Base-by-base conservation (phyloP, 2,797 vertebrate genomes). In the Poeciliopsis presidionis region DNA sequence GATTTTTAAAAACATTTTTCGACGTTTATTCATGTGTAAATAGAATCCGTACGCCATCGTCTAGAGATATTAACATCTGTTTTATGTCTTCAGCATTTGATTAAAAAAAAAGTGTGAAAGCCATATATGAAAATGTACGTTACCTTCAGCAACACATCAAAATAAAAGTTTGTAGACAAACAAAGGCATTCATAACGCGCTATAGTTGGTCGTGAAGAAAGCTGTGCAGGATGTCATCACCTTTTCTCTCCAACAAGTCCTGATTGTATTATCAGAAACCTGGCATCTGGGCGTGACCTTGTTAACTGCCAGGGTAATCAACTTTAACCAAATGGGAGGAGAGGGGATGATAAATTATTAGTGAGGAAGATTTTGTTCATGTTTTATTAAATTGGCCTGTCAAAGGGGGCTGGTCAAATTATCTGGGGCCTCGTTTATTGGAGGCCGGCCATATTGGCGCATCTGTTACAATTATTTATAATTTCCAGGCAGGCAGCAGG, bases 381-480 rank as follows among this genome's bases (percentile, higher is more conserved):
- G 97, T 99, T 99, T 99, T 99, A 99, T 99, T 99, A 99, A 99
- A 99, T 99, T 99, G 98, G 97, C 97, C 98, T 98, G 98, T 99
- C 98, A 99, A 98, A 98, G 97, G 92, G 91, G 97, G 97, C 98
- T 96, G 97, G 97, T 96, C 97, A 98, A 98, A 99, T 99, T 98
- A 98, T 98, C 98, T 97, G 96, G 98, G 98, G 98, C 96, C 98
- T 99, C 97, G 96, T 99, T 98, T 98, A 97, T 97, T 99, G 98
- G 98, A 99, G 97, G 96, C 96, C 95, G 96, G 97, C 97, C 98
- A 99, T 98, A 99, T 97, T 99, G 98, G 97, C 96, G 97, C 97
- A 99, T 99, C 98, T 99, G 98, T 98, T 99, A 99, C 97, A 98
- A 99, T 99, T 99, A 99, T 98, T 99, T 98, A 99, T 99, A 98